Evolutionary conservation across 2,797 vertebrate genomes (phyloP).

Genomic region (Epinephelus malabaricus): DNA sequence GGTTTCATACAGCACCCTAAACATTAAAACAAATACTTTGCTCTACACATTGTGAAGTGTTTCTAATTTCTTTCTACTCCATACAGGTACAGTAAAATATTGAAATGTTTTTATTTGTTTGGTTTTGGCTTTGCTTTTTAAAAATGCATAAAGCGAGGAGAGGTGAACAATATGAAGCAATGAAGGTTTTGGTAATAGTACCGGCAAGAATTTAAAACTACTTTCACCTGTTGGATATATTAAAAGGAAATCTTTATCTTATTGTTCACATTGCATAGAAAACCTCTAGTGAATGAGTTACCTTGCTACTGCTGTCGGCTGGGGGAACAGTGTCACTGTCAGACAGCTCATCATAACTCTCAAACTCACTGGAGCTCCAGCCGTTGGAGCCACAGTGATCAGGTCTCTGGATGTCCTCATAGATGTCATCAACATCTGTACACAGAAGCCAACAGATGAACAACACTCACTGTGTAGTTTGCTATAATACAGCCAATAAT

Average conservation of each 20-base stretch:
- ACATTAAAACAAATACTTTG: too few species aligned
- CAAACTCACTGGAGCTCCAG: slow-evolving; percentile 95
- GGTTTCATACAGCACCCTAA: too few species aligned
- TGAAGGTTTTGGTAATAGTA: too few species aligned
- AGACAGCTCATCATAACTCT: slow-evolving; percentile 91
- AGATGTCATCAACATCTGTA: slow-evolving; percentile 68
- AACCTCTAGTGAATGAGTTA: background rate
- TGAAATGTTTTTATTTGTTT: too few species aligned
- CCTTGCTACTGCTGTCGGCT: slow-evolving; percentile 26
- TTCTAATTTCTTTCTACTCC: too few species aligned
- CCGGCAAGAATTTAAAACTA: too few species aligned
- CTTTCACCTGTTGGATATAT: too few species aligned
- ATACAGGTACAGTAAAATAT: too few species aligned
- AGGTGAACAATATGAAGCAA: too few species aligned
- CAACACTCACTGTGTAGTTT: background rate
- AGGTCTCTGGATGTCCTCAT: slow-evolving; percentile 85
- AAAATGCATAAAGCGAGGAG: too few species aligned
- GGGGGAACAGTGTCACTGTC: slow-evolving; percentile 81
- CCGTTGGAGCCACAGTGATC: slow-evolving; percentile 76
- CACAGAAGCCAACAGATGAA: background rate
- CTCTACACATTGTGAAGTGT: too few species aligned
- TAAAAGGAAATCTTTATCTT: background rate
- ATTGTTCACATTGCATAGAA: background rate
- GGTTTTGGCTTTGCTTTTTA: too few species aligned
- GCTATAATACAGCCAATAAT: background rate